phyloP scores from a whole-genome alignment of 1,140 invertebrate species.

The Streblospio benedicti region DNA sequence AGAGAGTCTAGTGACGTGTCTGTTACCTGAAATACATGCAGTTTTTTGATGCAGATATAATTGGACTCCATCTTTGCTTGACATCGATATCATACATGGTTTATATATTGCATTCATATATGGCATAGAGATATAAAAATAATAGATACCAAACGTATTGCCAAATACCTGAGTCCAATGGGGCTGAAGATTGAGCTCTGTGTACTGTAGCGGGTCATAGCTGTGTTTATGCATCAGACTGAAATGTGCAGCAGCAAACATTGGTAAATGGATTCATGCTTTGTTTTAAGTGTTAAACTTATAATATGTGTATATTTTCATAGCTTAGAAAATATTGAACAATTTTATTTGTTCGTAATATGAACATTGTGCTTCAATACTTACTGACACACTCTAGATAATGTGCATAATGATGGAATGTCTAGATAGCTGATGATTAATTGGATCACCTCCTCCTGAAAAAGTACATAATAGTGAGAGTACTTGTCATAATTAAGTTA shows the following conservation, averaged over 20 bases:
- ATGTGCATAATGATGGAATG: slow-evolving; percentile 63
- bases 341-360: too few relatives aligned
- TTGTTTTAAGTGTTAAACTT: too few relatives aligned
- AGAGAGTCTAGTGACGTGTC: slow-evolving; percentile 49
- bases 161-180: slow-evolving; percentile 30
- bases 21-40: slow-evolving; percentile 48
- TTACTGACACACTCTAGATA: slow-evolving; percentile 65
- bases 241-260: slow-evolving; percentile 14
- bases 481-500: too few relatives aligned
- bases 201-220: slow-evolving; percentile 66
- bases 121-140: neutral
- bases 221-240: slow-evolving; percentile 64
- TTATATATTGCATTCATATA: neutral
- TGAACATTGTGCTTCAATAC: neutral
- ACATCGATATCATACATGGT: neutral
- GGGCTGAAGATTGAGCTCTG: slow-evolving; percentile 61
- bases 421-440: slow-evolving; percentile 69
- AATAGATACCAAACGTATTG: neutral
- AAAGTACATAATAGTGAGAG: slow-evolving; percentile 26
- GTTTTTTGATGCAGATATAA: too few relatives aligned
- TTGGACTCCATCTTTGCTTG: too few relatives aligned
- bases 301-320: too few relatives aligned
- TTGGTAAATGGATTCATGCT: too few relatives aligned
- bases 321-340: too few relatives aligned
- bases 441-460: slow-evolving; percentile 62